These are phyloP conservation scores for Rhombomys opimus DNA, from an alignment of 2,113 vertebrate genomes.

Conservation along the genomic window DNA sequence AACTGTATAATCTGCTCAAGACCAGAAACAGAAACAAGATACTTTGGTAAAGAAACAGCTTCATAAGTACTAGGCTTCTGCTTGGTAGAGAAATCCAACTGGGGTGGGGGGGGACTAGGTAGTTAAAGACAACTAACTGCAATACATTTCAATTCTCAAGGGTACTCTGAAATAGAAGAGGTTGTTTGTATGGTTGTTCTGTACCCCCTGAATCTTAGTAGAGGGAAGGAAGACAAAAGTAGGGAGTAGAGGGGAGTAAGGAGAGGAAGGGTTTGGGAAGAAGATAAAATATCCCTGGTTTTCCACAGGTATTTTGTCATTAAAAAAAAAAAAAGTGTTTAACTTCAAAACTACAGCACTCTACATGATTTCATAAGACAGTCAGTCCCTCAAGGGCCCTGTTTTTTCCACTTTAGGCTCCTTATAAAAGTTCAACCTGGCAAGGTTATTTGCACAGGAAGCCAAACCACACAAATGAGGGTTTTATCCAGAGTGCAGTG, in stretches of 20 bases:
- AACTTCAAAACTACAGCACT: constrained; percentile 60
- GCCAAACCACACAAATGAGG: background rate
- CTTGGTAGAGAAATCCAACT: constrained; percentile 42
- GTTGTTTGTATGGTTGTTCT: constrained; percentile 37
- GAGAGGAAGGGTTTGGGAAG: background rate
- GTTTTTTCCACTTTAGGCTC: constrained; percentile 3
- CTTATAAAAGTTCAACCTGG: background rate
- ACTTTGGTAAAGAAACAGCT: constrained; percentile 39
- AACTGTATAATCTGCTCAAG: constrained; percentile 51
- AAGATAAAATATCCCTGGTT: constrained; percentile 51
- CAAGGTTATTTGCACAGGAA: constrained; percentile 19
- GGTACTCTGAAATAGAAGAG: constrained; percentile 62
- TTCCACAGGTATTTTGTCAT: constrained; percentile 65
- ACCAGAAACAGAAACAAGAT: constrained; percentile 62
- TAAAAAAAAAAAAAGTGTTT: constrained; percentile 16
- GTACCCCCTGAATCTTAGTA: constrained; percentile 53
- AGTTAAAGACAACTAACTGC: constrained; percentile 63
- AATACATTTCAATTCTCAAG: constrained; percentile 64
- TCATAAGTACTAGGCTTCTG: constrained; percentile 19
- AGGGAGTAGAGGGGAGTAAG: background rate
- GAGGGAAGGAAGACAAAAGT: background rate
- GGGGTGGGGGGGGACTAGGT: constrained; percentile 14
- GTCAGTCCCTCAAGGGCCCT: constrained; percentile 26
- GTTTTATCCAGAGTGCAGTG: background rate
- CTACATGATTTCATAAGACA: constrained; percentile 51